Evolutionary conservation across 1,140 invertebrate genomes (phyloP).

Genomic region (Pteromalus puparum): DNA sequence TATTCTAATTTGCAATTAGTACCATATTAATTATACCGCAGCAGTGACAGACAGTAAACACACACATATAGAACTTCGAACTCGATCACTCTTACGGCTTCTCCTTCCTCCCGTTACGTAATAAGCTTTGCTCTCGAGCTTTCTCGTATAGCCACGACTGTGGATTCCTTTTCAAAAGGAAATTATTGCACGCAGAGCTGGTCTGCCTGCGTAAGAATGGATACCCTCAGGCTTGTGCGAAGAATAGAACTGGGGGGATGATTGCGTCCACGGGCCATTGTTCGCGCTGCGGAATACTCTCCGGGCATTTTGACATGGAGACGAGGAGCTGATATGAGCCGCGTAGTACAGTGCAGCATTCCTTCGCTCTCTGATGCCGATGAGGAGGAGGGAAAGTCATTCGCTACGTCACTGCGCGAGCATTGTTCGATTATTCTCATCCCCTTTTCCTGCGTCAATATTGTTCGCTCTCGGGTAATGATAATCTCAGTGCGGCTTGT

Average conservation of each 20-base stretch:
- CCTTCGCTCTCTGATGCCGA: background rate
- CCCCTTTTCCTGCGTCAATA: background rate
- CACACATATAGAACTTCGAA: too few species aligned
- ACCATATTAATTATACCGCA: too few species aligned
- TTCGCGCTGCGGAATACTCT: conserved; percentile 4
- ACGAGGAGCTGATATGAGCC: background rate
- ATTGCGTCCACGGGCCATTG: conserved; percentile 26
- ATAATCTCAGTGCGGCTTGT: background rate
- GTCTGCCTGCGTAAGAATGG: background rate
- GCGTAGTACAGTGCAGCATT: background rate
- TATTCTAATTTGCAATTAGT: too few species aligned
- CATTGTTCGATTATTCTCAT: background rate
- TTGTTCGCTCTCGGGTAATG: background rate
- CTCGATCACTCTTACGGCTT: too few species aligned
- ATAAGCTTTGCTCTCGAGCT: background rate
- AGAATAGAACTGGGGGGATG: background rate
- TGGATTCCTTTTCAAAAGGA: background rate
- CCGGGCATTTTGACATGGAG: background rate
- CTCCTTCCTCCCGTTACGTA: too few species aligned
- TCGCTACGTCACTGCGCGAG: background rate
- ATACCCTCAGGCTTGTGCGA: background rate
- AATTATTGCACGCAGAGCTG: background rate
- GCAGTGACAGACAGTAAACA: too few species aligned
- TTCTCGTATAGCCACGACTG: background rate
- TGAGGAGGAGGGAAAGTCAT: background rate